Conservation (phyloP, 2,888 invertebrate species). For the Caenorhabditis afra region DNA sequence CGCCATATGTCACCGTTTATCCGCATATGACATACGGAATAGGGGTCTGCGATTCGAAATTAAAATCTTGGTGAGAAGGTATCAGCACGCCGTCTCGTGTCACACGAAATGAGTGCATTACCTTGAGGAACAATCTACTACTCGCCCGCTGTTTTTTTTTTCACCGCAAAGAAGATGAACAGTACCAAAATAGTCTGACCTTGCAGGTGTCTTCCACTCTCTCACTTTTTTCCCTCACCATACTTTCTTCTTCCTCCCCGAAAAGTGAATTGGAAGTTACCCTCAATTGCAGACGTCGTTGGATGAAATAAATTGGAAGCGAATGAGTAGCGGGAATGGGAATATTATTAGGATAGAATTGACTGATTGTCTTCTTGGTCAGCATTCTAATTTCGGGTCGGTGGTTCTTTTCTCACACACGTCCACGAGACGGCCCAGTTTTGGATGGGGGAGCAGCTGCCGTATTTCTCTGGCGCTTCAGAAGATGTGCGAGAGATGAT, state of each 20-base stretch:
- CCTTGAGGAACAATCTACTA: constrained; percentile 32
- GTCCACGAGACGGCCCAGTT: constrained; percentile 7
- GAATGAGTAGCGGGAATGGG: constrained; percentile 10
- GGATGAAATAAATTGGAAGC: constrained; percentile 22
- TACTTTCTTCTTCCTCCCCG: background rate
- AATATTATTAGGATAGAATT: constrained; percentile 43
- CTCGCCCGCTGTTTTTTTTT: constrained; percentile 19
- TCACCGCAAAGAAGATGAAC: constrained; percentile 11
- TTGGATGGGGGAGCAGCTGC: constrained; percentile 54
- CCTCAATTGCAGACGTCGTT: constrained; percentile 39
- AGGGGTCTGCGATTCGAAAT: constrained; percentile 8
- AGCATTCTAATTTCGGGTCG: constrained; percentile 32
- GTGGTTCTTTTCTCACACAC: no score
- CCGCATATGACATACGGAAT: constrained; percentile 2
- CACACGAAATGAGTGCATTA: constrained; percentile 18
- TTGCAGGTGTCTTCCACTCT: constrained; percentile 17
- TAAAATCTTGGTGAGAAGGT: background rate
- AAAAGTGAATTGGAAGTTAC: constrained; percentile 27
- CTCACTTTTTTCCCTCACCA: constrained; percentile 15
- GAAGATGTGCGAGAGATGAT: constrained; percentile 42
- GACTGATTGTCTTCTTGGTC: constrained; percentile 40
- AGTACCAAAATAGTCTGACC: constrained; percentile 46
- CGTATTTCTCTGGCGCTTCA: constrained; percentile 31
- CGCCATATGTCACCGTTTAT: constrained; percentile 28
- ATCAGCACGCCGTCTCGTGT: constrained; percentile 3